Evolutionary conservation across 2,113 vertebrate genomes (phyloP), one percentile per base, ranked within the genome.

Genomic region (Entomyzon cyanotis): DNA sequence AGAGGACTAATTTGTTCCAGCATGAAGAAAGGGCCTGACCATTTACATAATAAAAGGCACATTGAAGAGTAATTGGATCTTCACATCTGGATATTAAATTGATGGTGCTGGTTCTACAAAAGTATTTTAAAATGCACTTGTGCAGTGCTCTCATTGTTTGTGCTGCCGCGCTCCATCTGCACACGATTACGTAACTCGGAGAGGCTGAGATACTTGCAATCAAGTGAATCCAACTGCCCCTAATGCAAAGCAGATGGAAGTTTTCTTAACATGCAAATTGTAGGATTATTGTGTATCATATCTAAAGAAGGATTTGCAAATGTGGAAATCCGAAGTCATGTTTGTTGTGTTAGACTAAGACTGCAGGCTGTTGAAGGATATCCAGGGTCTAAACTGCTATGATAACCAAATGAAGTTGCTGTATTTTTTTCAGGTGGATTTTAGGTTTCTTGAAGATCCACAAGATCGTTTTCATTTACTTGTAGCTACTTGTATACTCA

Each of bases 201-300:
- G 93, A 74, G 78, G 89, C 86, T 89, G 82, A 92, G 82, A 94
- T 87, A 60, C 90, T 97, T 84, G 81, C 94, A 97, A 58, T 97
- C 97, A 94, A 97, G 89, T 93, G 92, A 95, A 94, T 97, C 96
- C 97, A 94, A 93, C 90, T 92, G 91, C 74, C 70, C 55, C 87
- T 97, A 94, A 98, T 88, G 93, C 74, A 96, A 92, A 97, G 74
- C 98, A 98, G 97, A 98, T 96, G 97, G 93, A 59, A 77, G 21
- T 17, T 95, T 95, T 94, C 90, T 95, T 70, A 83, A 90, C 93
- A 88, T 95, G 92, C 89, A 97, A 59, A 93, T 96, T 84, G 42
- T 49, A 71, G 71, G 69, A 85, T 93, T 89, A 76, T 86, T 94
- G 83, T 89, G 88, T 82, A 33, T 96, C 50, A 58, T 92, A 94